A percentile compares a stretch with the other conserved stretches of the same genome.
Conservation (phyloP, 2,888 invertebrate genomes). For the Unio delphinus region DNA sequence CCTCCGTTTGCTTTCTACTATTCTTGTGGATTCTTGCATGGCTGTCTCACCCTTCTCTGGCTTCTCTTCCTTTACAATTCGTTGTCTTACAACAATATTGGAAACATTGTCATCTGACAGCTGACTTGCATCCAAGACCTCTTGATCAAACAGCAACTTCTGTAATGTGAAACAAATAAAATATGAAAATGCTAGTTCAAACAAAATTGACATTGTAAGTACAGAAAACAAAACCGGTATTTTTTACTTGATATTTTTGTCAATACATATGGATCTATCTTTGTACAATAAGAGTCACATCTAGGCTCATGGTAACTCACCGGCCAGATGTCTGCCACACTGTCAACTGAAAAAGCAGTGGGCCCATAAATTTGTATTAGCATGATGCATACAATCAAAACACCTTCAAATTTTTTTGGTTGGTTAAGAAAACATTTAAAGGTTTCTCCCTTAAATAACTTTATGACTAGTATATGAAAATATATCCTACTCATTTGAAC, state of each 20-base stretch:
- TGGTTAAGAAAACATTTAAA: too few relatives aligned
- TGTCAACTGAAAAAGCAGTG: too few relatives aligned
- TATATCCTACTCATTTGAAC: too few relatives aligned
- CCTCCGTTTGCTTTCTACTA: conserved; percentile 55
- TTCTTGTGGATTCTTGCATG: conserved; percentile 30
- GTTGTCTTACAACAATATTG: conserved; percentile 33
- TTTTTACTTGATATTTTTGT: conserved; percentile 2
- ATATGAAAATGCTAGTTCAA: background rate
- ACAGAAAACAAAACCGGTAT: background rate
- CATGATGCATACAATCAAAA: too few relatives aligned
- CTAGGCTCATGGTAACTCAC: too few relatives aligned
- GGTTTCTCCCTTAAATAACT: too few relatives aligned
- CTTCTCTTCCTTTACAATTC: conserved; percentile 33
- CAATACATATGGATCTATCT: too few relatives aligned
- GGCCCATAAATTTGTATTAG: too few relatives aligned
- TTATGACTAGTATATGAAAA: too few relatives aligned
- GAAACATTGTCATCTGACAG: conserved; percentile 25
- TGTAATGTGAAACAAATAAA: conserved; percentile 15
- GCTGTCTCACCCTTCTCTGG: conserved; percentile 14
- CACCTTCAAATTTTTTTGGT: too few relatives aligned
- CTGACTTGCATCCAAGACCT: conserved; percentile 12
- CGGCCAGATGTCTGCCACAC: too few relatives aligned
- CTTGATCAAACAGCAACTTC: conserved; percentile 37
- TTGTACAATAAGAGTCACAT: too few relatives aligned
- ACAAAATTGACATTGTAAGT: background rate